Conservation (phyloP, 2,113 vertebrate genomes). For the Actinemys pallida region DNA sequence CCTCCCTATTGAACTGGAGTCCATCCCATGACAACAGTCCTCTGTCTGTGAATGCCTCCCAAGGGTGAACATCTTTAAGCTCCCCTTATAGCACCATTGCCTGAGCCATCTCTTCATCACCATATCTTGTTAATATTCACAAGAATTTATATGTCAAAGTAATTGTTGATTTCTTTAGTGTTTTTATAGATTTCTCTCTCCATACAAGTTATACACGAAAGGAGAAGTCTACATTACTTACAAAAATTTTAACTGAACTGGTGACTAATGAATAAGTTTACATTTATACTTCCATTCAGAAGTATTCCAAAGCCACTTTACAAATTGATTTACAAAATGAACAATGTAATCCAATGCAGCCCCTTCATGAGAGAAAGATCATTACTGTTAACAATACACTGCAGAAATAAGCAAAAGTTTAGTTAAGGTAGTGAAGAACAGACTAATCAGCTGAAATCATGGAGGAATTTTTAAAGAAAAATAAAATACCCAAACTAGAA, state of each 20-base stretch:
- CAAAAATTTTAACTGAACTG: conserved; percentile 31
- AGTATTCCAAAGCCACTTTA: conserved; percentile 8
- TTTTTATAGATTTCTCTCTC: not conserved
- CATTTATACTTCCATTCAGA: fast-evolving
- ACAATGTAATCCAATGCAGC: not conserved
- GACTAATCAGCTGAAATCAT: not conserved
- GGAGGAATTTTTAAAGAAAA: not conserved
- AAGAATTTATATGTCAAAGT: not conserved
- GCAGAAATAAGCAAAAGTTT: not conserved
- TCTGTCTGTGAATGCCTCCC: not conserved
- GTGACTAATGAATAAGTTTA: conserved; percentile 9
- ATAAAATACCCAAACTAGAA: not conserved
- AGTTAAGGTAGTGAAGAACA: not conserved
- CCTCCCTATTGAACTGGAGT: not conserved
- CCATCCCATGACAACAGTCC: not conserved
- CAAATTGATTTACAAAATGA: conserved; percentile 40
- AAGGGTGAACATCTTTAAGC: not conserved
- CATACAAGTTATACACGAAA: not conserved
- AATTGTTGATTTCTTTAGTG: not conserved
- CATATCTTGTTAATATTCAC: not conserved
- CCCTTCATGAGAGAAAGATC: not conserved
- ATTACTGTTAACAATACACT: not conserved
- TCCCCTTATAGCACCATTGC: not conserved
- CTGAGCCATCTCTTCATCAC: not conserved
- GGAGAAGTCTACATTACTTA: conserved; percentile 1